These are phyloP conservation scores for Probosciger aterrimus DNA, from an alignment of 2,113 vertebrate species.

Conservation along the genomic window DNA sequence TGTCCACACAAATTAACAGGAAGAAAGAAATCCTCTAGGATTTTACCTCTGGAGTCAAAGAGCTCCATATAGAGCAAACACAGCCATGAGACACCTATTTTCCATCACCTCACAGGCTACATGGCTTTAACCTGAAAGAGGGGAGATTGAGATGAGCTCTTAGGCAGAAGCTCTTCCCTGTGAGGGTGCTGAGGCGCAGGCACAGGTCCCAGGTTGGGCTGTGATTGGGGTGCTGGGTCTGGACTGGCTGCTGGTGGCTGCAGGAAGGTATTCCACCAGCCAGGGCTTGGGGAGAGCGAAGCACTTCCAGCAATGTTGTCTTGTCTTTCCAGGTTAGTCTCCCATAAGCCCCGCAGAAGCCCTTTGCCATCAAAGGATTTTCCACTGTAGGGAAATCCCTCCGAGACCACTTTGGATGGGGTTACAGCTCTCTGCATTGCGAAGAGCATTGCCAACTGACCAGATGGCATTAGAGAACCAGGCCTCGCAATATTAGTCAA, in stretches of 20 bases:
- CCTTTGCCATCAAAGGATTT: neutral
- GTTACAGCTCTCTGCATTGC: neutral
- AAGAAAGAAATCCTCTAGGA: neutral
- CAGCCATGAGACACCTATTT: neutral
- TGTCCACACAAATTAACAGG: neutral
- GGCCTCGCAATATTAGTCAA: conserved; percentile 19
- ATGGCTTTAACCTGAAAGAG: neutral
- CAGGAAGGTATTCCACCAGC: neutral
- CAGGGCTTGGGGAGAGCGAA: neutral
- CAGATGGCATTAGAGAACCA: conserved; percentile 52
- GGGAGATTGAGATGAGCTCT: neutral
- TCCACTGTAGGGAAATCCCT: neutral
- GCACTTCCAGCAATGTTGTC: neutral
- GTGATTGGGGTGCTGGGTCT: neutral
- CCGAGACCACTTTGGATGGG: neutral
- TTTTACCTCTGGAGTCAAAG: neutral
- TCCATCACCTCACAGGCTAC: neutral
- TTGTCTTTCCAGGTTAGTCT: neutral
- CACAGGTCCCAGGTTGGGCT: neutral
- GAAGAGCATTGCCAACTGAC: conserved; percentile 25
- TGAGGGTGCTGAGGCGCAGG: neutral
- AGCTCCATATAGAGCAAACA: neutral
- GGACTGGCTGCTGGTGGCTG: neutral
- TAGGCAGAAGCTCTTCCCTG: neutral
- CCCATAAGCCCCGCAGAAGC: neutral